These are phyloP conservation scores for Patella pellucida DNA, from an alignment of 2,888 invertebrate genomes.

Conservation along the genomic window DNA sequence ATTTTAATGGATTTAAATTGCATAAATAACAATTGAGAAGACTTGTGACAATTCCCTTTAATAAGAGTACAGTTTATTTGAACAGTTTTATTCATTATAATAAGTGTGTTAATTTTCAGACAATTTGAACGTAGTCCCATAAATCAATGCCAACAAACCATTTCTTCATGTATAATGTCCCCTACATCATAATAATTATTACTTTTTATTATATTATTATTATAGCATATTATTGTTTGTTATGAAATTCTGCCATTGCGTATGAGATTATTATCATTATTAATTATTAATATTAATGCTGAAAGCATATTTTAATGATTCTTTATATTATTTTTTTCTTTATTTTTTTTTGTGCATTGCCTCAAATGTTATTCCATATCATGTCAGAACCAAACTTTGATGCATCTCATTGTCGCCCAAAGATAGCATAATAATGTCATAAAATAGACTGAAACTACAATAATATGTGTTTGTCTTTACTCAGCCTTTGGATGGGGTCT, in stretches of 20 bases:
- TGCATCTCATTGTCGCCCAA: conserved; percentile 9
- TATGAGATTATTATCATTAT: conserved; percentile 11
- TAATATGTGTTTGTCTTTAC: neutral
- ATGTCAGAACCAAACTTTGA: conserved; percentile 3
- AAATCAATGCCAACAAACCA: too few relatives aligned
- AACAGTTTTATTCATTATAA: too few relatives aligned
- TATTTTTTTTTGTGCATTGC: neutral
- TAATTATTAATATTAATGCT: conserved; percentile 3
- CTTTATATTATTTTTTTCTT: neutral
- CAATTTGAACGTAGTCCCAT: too few relatives aligned
- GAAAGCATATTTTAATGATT: neutral
- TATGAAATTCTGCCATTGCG: conserved; percentile 2
- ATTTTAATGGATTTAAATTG: too few relatives aligned
- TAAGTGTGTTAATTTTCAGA: too few relatives aligned
- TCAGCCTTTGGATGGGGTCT: neutral
- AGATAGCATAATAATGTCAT: conserved; percentile 3
- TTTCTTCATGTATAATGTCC: too few relatives aligned
- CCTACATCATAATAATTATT: neutral
- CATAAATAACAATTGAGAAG: too few relatives aligned
- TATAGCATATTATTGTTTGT: conserved; percentile 11
- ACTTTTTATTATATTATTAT: conserved; percentile 7
- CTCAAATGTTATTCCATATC: conserved; percentile 7
- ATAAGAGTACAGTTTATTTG: too few relatives aligned
- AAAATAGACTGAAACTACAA: neutral
- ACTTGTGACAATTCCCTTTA: too few relatives aligned